Percentiles rank a stretch among this genome's conserved stretches.
Evolutionary conservation across 2,888 invertebrate genomes (phyloP).

Genomic region (Chrysotoxum bicinctum): DNA sequence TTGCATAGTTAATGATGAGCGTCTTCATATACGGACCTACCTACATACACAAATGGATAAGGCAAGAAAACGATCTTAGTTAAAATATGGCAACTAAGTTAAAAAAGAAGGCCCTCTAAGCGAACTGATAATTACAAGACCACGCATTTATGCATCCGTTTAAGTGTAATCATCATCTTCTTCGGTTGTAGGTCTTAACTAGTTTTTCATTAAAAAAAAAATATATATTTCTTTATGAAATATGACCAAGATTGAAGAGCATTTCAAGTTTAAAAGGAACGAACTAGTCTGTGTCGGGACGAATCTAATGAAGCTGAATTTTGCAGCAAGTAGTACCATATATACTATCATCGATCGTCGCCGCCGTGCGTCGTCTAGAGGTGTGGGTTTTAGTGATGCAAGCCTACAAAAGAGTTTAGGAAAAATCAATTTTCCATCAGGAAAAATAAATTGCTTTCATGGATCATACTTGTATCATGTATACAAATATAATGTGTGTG

Average conservation of each 20-base stretch:
- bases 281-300: constrained; percentile 36
- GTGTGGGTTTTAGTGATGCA: constrained; percentile 48
- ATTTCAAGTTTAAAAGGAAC: not conserved
- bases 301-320: constrained; percentile 52
- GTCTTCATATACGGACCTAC: not conserved
- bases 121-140: constrained; percentile 52
- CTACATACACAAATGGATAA: not conserved
- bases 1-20: constrained; percentile 57
- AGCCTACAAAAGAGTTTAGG: constrained; percentile 56
- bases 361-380: constrained; percentile 1
- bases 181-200: constrained; percentile 33
- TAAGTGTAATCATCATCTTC: constrained; percentile 41
- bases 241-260: constrained; percentile 23
- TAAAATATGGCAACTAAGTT: not conserved
- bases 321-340: not conserved
- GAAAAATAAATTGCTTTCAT: constrained; percentile 57
- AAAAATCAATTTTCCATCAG: constrained; percentile 63
- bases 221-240: not conserved
- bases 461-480: constrained; percentile 8
- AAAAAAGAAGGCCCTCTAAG: not conserved
- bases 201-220: constrained; percentile 12
- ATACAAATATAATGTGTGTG: not conserved
- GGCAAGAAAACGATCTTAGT: not conserved
- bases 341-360: not conserved
- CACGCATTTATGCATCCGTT: constrained; percentile 61